phyloP scores from a whole-genome alignment of 2,797 vertebrate species.

The Myotis findleyi region DNA sequence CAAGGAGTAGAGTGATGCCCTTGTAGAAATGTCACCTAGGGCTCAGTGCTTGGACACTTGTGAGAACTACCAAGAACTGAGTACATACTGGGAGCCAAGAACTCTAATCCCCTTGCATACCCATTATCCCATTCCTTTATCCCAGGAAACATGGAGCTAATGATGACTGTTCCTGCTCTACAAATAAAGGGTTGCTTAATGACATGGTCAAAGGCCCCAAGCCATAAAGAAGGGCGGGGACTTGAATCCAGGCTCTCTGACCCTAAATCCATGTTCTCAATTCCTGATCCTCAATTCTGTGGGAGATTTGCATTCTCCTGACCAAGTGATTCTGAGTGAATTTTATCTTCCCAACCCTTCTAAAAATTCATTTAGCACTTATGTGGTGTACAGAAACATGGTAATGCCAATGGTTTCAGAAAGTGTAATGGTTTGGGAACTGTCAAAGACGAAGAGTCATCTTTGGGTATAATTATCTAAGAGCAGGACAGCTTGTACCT shows the following conservation, averaged over 20 bases:
- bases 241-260: background rate
- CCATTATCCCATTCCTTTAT: background rate
- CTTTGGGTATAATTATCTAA: background rate
- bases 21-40: background rate
- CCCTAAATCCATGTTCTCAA: background rate
- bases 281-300: background rate
- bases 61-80: background rate
- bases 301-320: background rate
- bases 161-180: background rate
- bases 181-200: background rate
- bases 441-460: background rate
- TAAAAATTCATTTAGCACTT: background rate
- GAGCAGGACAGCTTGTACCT: background rate
- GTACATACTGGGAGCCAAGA: background rate
- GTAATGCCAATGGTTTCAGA: background rate
- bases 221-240: background rate
- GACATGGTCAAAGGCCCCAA: background rate
- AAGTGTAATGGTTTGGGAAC: background rate
- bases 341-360: background rate
- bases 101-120: accelerated
- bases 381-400: background rate
- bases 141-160: background rate
- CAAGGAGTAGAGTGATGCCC: background rate
- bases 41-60: too few relatives aligned
- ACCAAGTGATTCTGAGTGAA: background rate